These are phyloP conservation scores for Hydrocynus forskahlii DNA, from an alignment of 2,797 vertebrate species.

Conservation along the genomic window DNA sequence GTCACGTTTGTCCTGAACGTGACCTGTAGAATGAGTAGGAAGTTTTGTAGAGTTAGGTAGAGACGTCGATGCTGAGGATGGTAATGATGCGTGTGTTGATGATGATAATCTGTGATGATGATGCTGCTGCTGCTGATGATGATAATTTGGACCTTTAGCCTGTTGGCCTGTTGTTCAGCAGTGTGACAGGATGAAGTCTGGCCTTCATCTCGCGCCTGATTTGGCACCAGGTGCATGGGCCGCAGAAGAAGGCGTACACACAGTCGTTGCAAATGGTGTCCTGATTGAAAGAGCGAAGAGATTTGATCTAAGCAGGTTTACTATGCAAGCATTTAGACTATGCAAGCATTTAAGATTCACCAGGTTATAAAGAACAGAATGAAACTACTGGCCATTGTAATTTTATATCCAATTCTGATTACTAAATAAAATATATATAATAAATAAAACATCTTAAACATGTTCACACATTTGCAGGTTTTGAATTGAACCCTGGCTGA, in stretches of 20 bases:
- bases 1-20: conserved; percentile 8
- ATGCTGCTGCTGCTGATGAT: too few species aligned
- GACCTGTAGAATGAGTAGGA: neutral
- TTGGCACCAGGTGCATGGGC: conserved; percentile 76
- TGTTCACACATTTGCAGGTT: neutral
- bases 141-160: conserved; percentile 32
- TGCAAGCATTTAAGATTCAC: neutral
- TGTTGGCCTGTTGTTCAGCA: conserved; percentile 52
- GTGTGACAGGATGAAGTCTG: conserved; percentile 55
- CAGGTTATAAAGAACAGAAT: neutral
- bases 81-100: neutral
- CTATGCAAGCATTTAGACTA: neutral
- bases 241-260: conserved; percentile 67
- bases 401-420: too few species aligned
- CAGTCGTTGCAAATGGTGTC: conserved; percentile 72
- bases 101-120: too few species aligned
- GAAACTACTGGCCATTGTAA: neutral
- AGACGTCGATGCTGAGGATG: conserved; percentile 2
- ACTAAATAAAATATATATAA: too few species aligned
- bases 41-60: neutral
- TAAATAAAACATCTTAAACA: neutral
- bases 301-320: neutral
- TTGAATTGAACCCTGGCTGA: neutral
- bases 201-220: conserved; percentile 73
- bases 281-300: conserved; percentile 58